phyloP scores from a whole-genome alignment of 2,888 invertebrate genomes.

The Tridacna crocea region DNA sequence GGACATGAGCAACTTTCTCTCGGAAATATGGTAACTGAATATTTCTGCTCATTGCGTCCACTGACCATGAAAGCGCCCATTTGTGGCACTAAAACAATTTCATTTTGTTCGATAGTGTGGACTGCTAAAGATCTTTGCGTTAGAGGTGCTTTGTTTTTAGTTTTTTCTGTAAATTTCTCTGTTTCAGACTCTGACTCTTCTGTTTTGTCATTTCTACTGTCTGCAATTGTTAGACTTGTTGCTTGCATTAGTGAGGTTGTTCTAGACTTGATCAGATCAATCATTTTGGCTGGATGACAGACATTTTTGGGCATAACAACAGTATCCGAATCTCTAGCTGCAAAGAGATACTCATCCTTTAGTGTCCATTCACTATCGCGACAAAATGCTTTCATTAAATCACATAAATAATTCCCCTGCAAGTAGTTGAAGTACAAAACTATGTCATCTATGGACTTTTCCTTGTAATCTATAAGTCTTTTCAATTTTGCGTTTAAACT shows the following conservation, averaged over 20 bases:
- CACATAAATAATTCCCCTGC: slow-evolving; percentile 32
- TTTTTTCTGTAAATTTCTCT: neutral
- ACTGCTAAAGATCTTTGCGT: too few relatives aligned
- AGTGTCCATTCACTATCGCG: slow-evolving; percentile 33
- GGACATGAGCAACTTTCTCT: neutral
- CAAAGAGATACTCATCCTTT: slow-evolving; percentile 27
- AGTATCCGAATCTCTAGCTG: slow-evolving; percentile 27
- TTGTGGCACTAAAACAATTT: slow-evolving; percentile 24
- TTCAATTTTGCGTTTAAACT: slow-evolving; percentile 47
- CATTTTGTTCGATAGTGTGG: too few relatives aligned
- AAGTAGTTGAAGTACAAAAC: slow-evolving; percentile 43
- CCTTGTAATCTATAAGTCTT: slow-evolving; percentile 42
- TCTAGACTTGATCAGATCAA: too few relatives aligned
- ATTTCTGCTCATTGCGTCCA: neutral
- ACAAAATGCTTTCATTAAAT: slow-evolving; percentile 41
- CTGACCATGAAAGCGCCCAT: slow-evolving; percentile 28
- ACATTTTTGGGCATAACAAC: slow-evolving; percentile 5
- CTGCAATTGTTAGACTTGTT: too few relatives aligned
- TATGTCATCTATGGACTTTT: slow-evolving; percentile 41
- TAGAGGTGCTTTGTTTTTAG: neutral
- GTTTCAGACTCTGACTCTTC: neutral
- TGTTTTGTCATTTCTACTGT: slow-evolving; percentile 22
- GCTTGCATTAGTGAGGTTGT: too few relatives aligned
- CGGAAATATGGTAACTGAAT: neutral
- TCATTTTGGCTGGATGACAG: slow-evolving; percentile 38